Conservation (phyloP, 2,113 vertebrate species). For the Circaetus gallicus region DNA sequence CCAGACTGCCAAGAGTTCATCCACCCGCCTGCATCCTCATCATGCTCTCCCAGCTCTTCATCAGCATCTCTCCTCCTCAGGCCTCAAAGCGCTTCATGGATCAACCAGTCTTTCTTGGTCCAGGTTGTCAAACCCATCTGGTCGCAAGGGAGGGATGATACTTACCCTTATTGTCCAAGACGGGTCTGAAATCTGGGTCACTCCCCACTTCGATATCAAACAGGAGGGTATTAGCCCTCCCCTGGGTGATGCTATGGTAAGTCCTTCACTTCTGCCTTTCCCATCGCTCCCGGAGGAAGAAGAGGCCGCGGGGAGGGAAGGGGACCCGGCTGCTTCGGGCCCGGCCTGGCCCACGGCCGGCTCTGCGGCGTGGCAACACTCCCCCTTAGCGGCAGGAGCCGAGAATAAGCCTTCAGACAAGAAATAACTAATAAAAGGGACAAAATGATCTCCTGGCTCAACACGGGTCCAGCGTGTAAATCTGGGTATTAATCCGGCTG, state of each 20-base stretch:
- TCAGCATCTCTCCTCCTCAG: neutral
- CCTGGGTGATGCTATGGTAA: rapidly evolving
- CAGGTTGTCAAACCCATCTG: rapidly evolving
- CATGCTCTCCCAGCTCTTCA: rapidly evolving
- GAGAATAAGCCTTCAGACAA: neutral
- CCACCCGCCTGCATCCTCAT: neutral
- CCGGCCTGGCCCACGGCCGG: rapidly evolving
- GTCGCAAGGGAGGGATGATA: neutral
- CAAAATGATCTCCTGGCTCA: neutral
- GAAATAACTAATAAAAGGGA: neutral
- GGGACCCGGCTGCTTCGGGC: neutral
- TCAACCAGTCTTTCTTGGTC: rapidly evolving
- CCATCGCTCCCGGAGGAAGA: rapidly evolving
- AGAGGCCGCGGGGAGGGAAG: rapidly evolving
- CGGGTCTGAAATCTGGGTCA: rapidly evolving
- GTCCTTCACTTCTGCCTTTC: neutral
- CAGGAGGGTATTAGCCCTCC: neutral
- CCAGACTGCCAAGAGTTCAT: neutral
- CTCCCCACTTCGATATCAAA: rapidly evolving
- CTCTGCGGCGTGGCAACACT: conserved; percentile 7
- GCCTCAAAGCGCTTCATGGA: rapidly evolving
- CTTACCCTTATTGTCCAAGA: rapidly evolving
- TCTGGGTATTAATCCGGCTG: neutral
- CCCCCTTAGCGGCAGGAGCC: neutral
- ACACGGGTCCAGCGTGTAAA: rapidly evolving